phyloP scores from a whole-genome alignment of 2,113 vertebrate genomes.

The Promerops cafer region DNA sequence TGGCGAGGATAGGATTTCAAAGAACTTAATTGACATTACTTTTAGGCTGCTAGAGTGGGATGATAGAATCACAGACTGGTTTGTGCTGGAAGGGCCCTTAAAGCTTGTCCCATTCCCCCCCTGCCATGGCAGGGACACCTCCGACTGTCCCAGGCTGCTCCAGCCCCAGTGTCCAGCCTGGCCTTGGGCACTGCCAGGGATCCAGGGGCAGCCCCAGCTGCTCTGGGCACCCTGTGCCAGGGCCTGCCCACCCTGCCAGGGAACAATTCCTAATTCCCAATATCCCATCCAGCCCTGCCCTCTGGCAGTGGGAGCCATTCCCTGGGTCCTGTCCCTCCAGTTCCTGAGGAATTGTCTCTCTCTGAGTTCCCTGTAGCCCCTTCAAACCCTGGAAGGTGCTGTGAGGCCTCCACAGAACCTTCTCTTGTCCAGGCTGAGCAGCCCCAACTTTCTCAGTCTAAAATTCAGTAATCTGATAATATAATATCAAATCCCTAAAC shows the following conservation, averaged over 20 bases:
- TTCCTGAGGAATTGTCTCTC: background rate
- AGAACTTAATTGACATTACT: background rate
- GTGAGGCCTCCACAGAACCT: background rate
- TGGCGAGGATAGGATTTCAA: background rate
- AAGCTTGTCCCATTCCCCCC: rapidly evolving
- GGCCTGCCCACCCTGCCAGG: background rate
- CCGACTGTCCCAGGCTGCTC: background rate
- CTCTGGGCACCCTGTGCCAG: background rate
- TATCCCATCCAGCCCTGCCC: background rate
- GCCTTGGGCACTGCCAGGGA: background rate
- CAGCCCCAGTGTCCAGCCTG: rapidly evolving
- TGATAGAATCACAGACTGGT: background rate
- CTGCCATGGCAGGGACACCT: background rate
- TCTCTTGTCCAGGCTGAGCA: background rate
- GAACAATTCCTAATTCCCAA: background rate
- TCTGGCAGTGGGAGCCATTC: background rate
- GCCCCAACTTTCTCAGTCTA: background rate
- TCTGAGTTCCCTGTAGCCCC: background rate
- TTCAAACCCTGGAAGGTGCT: background rate
- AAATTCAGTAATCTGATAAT: background rate
- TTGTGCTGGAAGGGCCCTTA: background rate
- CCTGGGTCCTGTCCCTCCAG: background rate
- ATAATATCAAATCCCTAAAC: background rate
- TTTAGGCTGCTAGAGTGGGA: background rate
- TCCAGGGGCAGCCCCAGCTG: background rate